These are phyloP conservation scores for Pachydiplax longipennis DNA, from an alignment of 2,888 invertebrate genomes.

Conservation along the genomic window DNA sequence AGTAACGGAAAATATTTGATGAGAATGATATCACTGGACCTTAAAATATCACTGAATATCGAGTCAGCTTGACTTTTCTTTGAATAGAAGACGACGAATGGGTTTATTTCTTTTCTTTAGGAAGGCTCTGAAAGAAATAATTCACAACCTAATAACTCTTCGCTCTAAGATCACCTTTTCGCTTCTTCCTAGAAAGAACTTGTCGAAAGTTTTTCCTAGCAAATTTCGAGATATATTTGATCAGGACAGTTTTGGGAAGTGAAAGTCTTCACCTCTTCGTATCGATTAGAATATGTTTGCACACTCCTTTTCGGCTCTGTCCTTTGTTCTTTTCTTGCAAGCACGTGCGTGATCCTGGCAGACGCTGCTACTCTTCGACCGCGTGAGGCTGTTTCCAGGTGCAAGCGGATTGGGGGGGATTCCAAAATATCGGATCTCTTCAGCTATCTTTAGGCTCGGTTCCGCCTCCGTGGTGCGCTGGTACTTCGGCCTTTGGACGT, in stretches of 20 bases:
- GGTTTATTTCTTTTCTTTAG: slow-evolving; percentile 39
- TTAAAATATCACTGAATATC: slow-evolving; percentile 51
- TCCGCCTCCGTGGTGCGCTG: not conserved
- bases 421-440: not conserved
- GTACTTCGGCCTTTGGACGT: slow-evolving; percentile 17
- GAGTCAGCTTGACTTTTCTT: slow-evolving; percentile 32
- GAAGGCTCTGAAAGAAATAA: slow-evolving; percentile 47
- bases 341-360: not conserved
- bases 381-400: not conserved
- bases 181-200: not conserved
- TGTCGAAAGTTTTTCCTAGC: not conserved
- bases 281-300: not conserved
- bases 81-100: slow-evolving; percentile 45
- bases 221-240: not conserved
- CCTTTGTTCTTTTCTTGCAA: not conserved
- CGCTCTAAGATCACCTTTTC: slow-evolving; percentile 47
- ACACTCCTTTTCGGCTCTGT: not conserved
- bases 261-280: not conserved
- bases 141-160: slow-evolving; percentile 35
- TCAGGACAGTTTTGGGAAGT: slow-evolving; percentile 30
- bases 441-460: not conserved
- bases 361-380: not conserved
- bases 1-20: slow-evolving; percentile 52
- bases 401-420: not conserved
- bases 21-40: slow-evolving; percentile 52